Percentiles rank a stretch among this genome's conserved stretches.
These are phyloP conservation scores for Nesometra sesokonis DNA, from an alignment of 35 echinoderm and acorn worm genomes.

Conservation along the genomic window DNA sequence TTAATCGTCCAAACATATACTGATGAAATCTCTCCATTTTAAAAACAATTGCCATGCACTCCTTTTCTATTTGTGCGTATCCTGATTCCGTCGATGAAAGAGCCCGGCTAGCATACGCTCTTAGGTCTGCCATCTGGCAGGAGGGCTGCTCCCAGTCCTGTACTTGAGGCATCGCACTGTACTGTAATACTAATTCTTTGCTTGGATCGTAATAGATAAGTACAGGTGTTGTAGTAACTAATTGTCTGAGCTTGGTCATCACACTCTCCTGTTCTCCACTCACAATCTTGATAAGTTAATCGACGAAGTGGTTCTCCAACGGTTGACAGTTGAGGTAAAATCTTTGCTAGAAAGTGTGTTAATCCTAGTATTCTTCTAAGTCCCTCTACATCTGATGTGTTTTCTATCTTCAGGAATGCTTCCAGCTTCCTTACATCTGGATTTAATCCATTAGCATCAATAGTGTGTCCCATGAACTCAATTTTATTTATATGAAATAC, in stretches of 20 bases:
- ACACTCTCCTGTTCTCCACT: slow-evolving; percentile 22
- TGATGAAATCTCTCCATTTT: slow-evolving; percentile 42
- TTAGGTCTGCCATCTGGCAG: slow-evolving; percentile 30
- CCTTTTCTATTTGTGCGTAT: slow-evolving; percentile 52
- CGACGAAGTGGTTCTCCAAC: slow-evolving; percentile 25
- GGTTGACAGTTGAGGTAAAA: slow-evolving; percentile 30
- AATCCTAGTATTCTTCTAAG: slow-evolving; percentile 37
- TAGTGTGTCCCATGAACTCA: slow-evolving; percentile 54
- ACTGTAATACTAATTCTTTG: slow-evolving; percentile 22
- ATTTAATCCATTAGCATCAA: slow-evolving; percentile 34
- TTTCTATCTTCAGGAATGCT: slow-evolving; percentile 39
- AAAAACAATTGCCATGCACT: slow-evolving; percentile 21
- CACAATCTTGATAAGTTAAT: slow-evolving; percentile 22
- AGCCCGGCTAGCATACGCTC: slow-evolving; percentile 25
- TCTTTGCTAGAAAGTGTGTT: slow-evolving; percentile 50
- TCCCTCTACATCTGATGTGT: slow-evolving; percentile 18
- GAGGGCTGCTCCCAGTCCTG: slow-evolving; percentile 41
- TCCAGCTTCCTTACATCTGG: slow-evolving; percentile 50
- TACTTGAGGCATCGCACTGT: slow-evolving; percentile 21
- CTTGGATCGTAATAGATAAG: slow-evolving; percentile 22
- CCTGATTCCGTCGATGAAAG: slow-evolving; percentile 6
- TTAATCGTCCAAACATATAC: slow-evolving; percentile 35
- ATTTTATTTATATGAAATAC: slow-evolving; percentile 12
- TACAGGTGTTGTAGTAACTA: slow-evolving; percentile 31
- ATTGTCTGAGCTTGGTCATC: slow-evolving; percentile 34